These are phyloP conservation scores for Macrobrachium nipponense DNA, from an alignment of 1,140 invertebrate genomes.

Conservation along the genomic window DNA sequence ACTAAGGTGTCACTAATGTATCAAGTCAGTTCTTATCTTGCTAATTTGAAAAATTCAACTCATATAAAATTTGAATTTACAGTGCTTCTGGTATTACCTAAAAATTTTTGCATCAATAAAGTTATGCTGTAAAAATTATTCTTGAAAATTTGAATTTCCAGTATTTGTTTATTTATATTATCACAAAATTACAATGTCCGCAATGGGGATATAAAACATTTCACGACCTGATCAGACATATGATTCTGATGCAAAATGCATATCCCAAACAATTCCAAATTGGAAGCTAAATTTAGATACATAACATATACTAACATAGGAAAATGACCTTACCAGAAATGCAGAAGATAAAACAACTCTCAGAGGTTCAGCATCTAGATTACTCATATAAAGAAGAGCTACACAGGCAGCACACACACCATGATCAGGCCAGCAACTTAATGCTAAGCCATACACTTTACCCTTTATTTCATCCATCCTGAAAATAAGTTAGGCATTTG, in stretches of 20 bases:
- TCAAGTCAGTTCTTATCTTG: too few species aligned
- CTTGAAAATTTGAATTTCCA: too few species aligned
- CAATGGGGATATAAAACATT: too few species aligned
- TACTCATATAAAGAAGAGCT: constrained; percentile 28
- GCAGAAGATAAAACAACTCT: constrained; percentile 27
- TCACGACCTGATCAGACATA: too few species aligned
- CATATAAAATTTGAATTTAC: too few species aligned
- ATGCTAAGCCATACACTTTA: constrained; percentile 34
- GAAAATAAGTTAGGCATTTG: background rate
- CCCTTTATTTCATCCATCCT: constrained; percentile 25
- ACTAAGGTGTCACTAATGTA: background rate
- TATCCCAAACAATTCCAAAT: background rate
- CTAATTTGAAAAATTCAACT: too few species aligned
- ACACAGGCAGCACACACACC: constrained; percentile 35
- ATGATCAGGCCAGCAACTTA: constrained; percentile 45
- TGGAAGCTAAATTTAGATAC: background rate
- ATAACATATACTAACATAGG: background rate
- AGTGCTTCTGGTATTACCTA: too few species aligned
- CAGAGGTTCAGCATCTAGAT: constrained; percentile 31
- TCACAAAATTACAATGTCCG: too few species aligned
- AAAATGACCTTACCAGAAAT: constrained; percentile 19
- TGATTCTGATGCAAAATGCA: background rate
- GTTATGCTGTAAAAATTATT: too few species aligned
- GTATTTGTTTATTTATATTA: too few species aligned
- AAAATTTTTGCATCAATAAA: too few species aligned